Evolutionary conservation across 2,797 vertebrate species (phyloP), one percentile per base, ranked within the genome.

Genomic region (Oryzias sinensis): DNA sequence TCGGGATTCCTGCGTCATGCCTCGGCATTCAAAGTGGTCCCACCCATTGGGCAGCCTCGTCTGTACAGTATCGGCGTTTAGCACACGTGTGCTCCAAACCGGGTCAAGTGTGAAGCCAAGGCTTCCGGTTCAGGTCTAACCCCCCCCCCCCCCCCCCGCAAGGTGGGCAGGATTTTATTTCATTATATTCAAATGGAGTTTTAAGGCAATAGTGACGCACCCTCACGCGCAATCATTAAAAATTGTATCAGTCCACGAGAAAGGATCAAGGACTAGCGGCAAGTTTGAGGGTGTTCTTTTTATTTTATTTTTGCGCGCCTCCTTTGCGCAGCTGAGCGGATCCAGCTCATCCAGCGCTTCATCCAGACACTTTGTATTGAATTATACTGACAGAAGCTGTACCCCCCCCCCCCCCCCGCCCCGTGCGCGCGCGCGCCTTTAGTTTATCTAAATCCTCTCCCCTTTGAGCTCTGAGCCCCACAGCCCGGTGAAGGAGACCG

Each of bases 371-470:
- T 72, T 22, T 2, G 56, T 46, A 3, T 64, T 59, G 68, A 83
- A 79, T 62, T 51, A 70, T 72, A 74, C 59, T 81, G 59, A 74
- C 64, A 62, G 75, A 57, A 72, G 82, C 77, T 70, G 20, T 6
- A 13, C 8, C 9, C 18, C 18, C 18, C 18, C n/a, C 42, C 42
- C 1, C 42, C 3, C 66, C 76, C 53, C 74, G 72, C 66, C 76
- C 53, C 74, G 72, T 76, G 77, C 75, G 68, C 82, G 81, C 82
- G 81, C 80, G 72, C 86, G 88, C 87, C 87, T 87, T 82, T 37
- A 37, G 33, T 37, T 37, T 79, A 84, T 88, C 81, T 86, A 85
- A 85, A 88, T 78, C 84, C 83, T 63, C 65, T 84, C 58, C 82
- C 80, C 37, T 49, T 48, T 71, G 78, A 81, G 85, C 77, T 62